Evolutionary conservation across 92 coral and sea anemone species (phyloP), one percentile per base, ranked within the genome.

Genomic region (Zoanthus sansibaricus): DNA sequence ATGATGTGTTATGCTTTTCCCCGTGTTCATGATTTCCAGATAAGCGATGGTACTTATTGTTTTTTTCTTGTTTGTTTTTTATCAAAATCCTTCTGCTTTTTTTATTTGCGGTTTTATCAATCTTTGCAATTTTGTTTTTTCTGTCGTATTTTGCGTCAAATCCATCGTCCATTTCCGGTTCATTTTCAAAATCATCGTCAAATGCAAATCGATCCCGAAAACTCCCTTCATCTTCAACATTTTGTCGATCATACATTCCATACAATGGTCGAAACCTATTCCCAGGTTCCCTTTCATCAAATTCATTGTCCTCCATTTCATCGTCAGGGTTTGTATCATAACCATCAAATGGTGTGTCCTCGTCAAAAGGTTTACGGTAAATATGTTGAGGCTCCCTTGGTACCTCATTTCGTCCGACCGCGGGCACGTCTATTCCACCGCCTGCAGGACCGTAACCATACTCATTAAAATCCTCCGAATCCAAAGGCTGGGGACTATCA

Each of bases 341-440:
- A 7, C 83, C 93, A 46, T 90, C 94, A 44, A 86, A 91, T 74
- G 84, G 76, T 51, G 87, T 91, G 8, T 93, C 94, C 4, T 89
- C 94, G 59, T 93, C 86, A 78, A 86, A 93, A 56, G 79, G 66
- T 31, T 89, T 89, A 46, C 86, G 80, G 37, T 88, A 82, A 20
- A 83, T 54, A 17, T 72, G 45, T 37, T 55, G 84, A n/a, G 93
- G 88, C 17, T 78, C 89, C 21, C 79, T 78, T 16, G 98, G 98
- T 17, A 94, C 98, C 9, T 78, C 82, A 83, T 94, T 89, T 74
- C 98, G 82, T 3, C 95, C 94, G 47, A 93, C 95, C 25, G 95
- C 95, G 5, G 87, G 84, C 82, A 90, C 98, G 56, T 94, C 98
- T 5, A 91, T 59, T 93, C 61, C 75, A 25, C 75, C 75, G 3